A percentile compares a stretch with the other conserved stretches of the same genome.
Evolutionary conservation across 2,888 invertebrate genomes (phyloP).

Genomic region (Chelonus formosanus): DNA sequence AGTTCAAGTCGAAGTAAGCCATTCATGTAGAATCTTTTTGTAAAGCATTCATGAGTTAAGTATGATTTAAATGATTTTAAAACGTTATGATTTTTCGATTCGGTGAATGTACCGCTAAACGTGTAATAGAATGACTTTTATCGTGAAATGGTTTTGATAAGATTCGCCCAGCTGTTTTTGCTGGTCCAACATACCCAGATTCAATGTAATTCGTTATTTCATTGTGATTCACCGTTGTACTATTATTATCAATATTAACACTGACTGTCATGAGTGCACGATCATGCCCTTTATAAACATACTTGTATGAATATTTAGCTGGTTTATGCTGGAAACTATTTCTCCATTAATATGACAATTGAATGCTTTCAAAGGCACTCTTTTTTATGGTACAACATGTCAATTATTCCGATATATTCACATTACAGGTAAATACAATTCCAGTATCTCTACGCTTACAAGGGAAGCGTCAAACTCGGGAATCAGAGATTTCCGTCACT

Average conservation of each 20-base stretch:
- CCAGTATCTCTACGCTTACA: conserved; percentile 43
- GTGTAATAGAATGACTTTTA: no score
- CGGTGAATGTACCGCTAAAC: conserved; percentile 39
- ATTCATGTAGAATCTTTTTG: conserved; percentile 3
- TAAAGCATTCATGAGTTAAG: not conserved
- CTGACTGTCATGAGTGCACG: no score
- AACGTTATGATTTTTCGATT: conserved; percentile 35
- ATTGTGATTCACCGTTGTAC: no score
- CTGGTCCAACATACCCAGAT: no score
- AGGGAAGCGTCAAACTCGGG: no score
- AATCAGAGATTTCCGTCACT: no score
- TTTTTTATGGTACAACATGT: conserved; percentile 52
- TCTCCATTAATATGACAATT: conserved; percentile 48
- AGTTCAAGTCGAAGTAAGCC: not conserved
- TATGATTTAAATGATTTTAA: conserved; percentile 15
- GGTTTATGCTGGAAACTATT: conserved; percentile 41
- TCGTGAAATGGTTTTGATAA: no score
- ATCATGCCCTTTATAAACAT: no score
- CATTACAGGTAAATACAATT: conserved; percentile 26
- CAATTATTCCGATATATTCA: conserved; percentile 46
- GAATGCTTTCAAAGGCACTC: conserved; percentile 40
- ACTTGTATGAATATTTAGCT: conserved; percentile 47
- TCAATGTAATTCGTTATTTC: no score
- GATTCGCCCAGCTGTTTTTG: no score
- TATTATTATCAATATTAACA: no score